A percentile compares a stretch with the other conserved stretches of the same genome.
Evolutionary conservation across 2,113 vertebrate genomes (phyloP).

Genomic region (Microcebus murinus): DNA sequence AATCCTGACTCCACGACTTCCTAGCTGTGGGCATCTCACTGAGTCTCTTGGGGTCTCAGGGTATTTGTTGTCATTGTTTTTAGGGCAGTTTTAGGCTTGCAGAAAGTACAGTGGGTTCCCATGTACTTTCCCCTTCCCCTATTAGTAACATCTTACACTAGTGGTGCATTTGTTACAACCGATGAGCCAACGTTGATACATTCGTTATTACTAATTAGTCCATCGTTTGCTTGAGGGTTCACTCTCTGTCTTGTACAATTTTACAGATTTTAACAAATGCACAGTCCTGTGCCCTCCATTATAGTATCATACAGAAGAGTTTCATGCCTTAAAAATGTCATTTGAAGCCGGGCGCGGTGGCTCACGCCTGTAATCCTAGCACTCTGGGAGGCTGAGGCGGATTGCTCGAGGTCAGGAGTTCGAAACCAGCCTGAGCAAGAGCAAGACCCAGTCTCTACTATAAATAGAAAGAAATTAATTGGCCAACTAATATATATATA

Average conservation of each 20-base stretch:
- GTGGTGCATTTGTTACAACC: neutral
- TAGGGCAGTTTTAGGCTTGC: neutral
- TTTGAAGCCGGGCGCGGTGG: neutral
- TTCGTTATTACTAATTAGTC: neutral
- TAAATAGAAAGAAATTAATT: no score
- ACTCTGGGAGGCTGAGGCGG: no score
- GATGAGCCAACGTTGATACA: fast-evolving
- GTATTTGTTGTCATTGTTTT: neutral
- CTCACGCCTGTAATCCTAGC: no score
- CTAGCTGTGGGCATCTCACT: neutral
- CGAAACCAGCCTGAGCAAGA: no score
- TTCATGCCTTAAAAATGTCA: neutral
- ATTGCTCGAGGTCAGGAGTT: no score
- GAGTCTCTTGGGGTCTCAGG: neutral
- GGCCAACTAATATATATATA: no score
- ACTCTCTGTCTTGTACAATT: neutral
- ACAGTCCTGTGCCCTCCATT: neutral
- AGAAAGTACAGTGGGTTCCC: neutral
- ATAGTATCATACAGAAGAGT: neutral
- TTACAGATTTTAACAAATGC: neutral
- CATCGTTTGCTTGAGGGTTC: neutral
- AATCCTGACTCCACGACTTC: neutral
- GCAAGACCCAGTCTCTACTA: no score
- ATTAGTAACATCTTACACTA: neutral
- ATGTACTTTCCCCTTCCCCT: no score